Conservation (phyloP, 2,888 invertebrate species). For the Drosophila peninsularis region DNA sequence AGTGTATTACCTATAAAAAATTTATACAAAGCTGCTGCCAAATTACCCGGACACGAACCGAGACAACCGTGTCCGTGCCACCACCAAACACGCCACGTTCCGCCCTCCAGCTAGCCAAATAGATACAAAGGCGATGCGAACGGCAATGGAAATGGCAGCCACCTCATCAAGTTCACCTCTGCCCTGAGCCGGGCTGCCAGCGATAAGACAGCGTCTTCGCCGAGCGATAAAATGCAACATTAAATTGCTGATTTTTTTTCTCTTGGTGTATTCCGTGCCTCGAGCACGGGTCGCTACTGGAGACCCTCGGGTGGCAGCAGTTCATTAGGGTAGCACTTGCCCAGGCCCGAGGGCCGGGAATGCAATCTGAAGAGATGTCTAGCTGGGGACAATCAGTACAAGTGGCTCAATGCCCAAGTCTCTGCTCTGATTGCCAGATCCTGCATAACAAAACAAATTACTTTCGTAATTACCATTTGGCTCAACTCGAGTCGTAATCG, state of each 20-base stretch:
- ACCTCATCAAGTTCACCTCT: conserved; percentile 52
- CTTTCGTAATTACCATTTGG: conserved; percentile 28
- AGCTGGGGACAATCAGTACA: conserved; percentile 43
- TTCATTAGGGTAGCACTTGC: conserved; percentile 69
- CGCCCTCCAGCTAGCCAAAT: conserved; percentile 31
- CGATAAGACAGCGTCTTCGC: conserved; percentile 64
- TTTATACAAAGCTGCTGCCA: conserved; percentile 80
- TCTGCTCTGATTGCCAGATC: conserved; percentile 26
- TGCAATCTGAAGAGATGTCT: conserved; percentile 39
- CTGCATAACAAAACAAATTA: conserved; percentile 36
- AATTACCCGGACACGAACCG: conserved; percentile 59
- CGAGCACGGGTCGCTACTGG: conserved; percentile 16
- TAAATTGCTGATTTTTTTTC: conserved; percentile 77
- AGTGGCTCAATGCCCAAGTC: conserved; percentile 35
- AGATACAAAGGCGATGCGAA: conserved; percentile 36
- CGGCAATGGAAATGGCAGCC: conserved; percentile 30
- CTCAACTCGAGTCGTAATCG: conserved; percentile 13
- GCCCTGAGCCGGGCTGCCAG: conserved; percentile 29
- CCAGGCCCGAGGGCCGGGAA: conserved; percentile 29
- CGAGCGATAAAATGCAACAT: conserved; percentile 83
- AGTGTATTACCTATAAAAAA: conserved; percentile 85
- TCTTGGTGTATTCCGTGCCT: conserved; percentile 17
- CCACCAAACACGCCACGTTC: conserved; percentile 43
- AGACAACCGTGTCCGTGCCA: conserved; percentile 40
- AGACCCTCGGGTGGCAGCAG: conserved; percentile 52